Evolutionary conservation across 2,888 invertebrate species (phyloP), one percentile per base, ranked within the genome.

Genomic region (Erpobdella octoculata): DNA sequence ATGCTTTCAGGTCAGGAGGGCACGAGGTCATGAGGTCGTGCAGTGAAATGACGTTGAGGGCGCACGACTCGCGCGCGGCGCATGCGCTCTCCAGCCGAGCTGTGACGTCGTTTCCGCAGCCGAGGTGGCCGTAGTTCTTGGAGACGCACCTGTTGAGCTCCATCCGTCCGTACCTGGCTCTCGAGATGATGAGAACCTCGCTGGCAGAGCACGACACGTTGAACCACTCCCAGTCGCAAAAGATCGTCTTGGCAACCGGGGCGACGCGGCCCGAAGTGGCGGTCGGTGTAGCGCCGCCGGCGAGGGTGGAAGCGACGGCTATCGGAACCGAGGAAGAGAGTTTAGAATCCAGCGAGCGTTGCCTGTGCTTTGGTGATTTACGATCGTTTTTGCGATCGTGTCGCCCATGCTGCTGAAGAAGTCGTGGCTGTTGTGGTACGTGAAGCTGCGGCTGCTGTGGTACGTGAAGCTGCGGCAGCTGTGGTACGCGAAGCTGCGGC

Each of bases 161-260:
- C 71, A 71, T 71, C 28, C 71, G 41, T 31, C 71, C 71, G 28
- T 71, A 71, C 21, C 53, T 28, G 33, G 62, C 71, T 37, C 1
- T 21, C 6, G 35, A 31, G 15, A 71, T 53, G 46, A 71, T 8
- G 15, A 71, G 46, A 18, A 71, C 65, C 9, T 71, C 48, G 28
- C 65, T 37, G 36, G 25, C 28, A 18, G 35, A 46, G 36, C 71
- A 71, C 15, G 64, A 31, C 28, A 48, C 62, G 8, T 38, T 64
- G 41, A 71, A 65, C 33, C 62, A 38, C 28, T 71, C 71, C 71
- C 71, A 71, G 64, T 71, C 71, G 65, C 71, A 71, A 37, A 64
- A 71, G 31, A 67, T 67, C 53, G 53, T 6, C 21, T 21, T 28
- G 15, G 12, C 6, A n/a, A 25, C 53, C 28, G 21, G 9, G 28